phyloP scores from a whole-genome alignment of 2,797 vertebrate species.

The Lagorchestes hirsutus region DNA sequence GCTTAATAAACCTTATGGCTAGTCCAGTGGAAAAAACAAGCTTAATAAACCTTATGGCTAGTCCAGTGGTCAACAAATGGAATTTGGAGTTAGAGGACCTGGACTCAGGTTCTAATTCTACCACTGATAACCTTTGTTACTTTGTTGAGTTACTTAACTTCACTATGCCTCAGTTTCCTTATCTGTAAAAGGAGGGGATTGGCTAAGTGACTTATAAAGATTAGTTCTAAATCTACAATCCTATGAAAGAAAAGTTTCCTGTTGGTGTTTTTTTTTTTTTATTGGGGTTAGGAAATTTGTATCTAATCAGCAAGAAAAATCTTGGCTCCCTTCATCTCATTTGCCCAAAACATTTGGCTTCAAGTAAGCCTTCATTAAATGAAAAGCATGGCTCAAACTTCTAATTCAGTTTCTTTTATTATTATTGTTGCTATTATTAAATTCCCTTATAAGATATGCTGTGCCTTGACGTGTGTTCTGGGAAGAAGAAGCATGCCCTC shows the following conservation, averaged over 20 bases:
- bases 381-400: conserved; percentile 53
- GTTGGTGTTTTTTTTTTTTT: not conserved
- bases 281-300: not conserved
- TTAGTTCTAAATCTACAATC: not conserved
- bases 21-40: not conserved
- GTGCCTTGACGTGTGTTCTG: not conserved
- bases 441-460: conserved; percentile 15
- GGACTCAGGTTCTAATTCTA: not conserved
- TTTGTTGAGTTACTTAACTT: not conserved
- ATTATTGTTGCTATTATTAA: conserved; percentile 36
- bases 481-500: conserved; percentile 45
- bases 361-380: conserved; percentile 45
- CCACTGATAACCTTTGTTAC: not conserved
- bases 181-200: not conserved
- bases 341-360: not conserved
- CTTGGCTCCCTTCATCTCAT: not conserved
- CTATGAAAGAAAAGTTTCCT: not conserved
- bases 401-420: conserved; percentile 37
- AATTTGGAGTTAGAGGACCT: not conserved
- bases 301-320: not conserved
- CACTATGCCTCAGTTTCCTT: not conserved
- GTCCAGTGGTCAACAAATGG: not conserved
- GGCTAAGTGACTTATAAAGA: not conserved
- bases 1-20: not conserved
- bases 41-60: not conserved